These are phyloP conservation scores for Trinorchestia longiramus DNA, from an alignment of 1,140 invertebrate genomes.

Conservation along the genomic window DNA sequence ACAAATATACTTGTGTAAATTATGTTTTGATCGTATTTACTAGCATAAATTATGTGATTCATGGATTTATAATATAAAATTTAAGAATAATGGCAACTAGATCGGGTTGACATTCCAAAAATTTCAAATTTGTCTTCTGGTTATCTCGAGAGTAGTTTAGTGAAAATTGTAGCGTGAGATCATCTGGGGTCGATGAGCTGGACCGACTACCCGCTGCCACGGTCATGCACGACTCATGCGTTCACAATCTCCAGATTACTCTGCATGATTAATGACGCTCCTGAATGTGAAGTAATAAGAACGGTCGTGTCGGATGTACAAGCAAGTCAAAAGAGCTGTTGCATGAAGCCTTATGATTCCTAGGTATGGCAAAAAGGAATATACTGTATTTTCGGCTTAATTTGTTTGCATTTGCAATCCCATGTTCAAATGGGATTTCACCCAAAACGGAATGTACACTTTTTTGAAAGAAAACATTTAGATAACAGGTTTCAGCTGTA, in stretches of 20 bases:
- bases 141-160: no score
- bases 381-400: background rate
- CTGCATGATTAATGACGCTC: background rate
- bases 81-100: no score
- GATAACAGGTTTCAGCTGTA: background rate
- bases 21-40: no score
- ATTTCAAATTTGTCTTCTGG: no score
- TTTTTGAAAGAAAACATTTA: background rate
- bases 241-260: background rate
- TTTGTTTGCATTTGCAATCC: background rate
- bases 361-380: background rate
- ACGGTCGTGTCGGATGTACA: background rate
- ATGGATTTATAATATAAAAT: no score
- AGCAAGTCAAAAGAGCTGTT: background rate
- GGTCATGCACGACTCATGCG: background rate
- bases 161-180: no score
- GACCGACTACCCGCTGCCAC: no score
- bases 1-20: no score
- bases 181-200: no score
- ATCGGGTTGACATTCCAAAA: no score
- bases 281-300: background rate
- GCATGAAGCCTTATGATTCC: background rate
- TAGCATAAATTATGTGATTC: no score
- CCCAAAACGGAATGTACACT: background rate
- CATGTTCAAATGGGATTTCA: background rate